Evolutionary conservation across 2,888 invertebrate species (phyloP).

Genomic region (Tholera decimalis): DNA sequence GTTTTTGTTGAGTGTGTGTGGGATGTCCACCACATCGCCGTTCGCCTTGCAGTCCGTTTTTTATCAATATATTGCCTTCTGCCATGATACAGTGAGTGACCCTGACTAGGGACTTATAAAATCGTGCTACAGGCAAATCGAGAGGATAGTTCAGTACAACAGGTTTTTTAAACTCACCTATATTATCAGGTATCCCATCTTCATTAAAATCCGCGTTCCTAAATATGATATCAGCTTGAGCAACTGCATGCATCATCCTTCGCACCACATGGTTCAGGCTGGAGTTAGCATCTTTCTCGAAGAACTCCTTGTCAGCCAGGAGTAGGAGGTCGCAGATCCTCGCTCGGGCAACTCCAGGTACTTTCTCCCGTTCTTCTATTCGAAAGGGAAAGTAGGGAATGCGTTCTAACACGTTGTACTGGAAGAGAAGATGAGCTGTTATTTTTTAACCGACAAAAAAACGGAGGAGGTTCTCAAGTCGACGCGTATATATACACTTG

Average conservation of each 20-base stretch:
- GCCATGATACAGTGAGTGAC: no score
- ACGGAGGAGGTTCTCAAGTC: no score
- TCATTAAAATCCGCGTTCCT: slow-evolving; percentile 90
- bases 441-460: no score
- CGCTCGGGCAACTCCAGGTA: slow-evolving; percentile 77
- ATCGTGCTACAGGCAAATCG: not conserved
- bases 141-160: not conserved
- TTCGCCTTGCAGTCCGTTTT: no score
- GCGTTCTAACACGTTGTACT: slow-evolving; percentile 59
- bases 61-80: no score
- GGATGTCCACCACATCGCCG: no score
- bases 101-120: not conserved
- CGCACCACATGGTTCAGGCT: slow-evolving; percentile 84
- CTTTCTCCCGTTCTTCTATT: slow-evolving; percentile 71
- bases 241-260: slow-evolving; percentile 87
- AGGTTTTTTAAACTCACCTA: slow-evolving; percentile 72
- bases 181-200: slow-evolving; percentile 90
- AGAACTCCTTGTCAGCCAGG: slow-evolving; percentile 88
- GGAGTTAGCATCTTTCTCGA: slow-evolving; percentile 83
- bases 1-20: no score
- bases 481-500: no score
- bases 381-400: slow-evolving; percentile 76
- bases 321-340: slow-evolving; percentile 87
- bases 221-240: slow-evolving; percentile 90
- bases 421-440: slow-evolving; percentile 27